phyloP scores from a whole-genome alignment of 2,113 vertebrate species.

The Ondatra zibethicus region DNA sequence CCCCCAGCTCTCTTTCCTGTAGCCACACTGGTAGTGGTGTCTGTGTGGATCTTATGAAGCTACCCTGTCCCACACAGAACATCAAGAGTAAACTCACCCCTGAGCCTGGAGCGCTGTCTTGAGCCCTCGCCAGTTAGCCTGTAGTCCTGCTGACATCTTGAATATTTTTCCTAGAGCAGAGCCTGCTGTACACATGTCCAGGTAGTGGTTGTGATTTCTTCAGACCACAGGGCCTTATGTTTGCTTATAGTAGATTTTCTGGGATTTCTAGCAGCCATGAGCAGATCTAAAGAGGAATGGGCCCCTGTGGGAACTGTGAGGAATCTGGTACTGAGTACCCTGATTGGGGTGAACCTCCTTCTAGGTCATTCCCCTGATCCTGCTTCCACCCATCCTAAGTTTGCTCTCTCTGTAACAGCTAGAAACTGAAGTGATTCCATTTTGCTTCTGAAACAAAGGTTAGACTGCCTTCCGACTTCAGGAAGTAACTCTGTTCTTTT shows the following conservation, averaged over 20 bases:
- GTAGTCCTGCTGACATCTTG: not conserved
- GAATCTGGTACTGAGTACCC: not conserved
- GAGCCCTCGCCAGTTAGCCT: not conserved
- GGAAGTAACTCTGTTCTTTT: not conserved
- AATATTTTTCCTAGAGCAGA: not conserved
- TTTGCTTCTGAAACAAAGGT: not conserved
- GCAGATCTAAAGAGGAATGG: not conserved
- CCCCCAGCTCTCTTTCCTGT: not conserved
- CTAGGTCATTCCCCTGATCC: not conserved
- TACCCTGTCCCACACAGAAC: not conserved
- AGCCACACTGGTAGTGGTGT: not conserved
- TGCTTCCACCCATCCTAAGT: not conserved
- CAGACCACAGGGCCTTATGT: not conserved
- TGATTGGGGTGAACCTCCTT: not conserved
- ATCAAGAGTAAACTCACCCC: not conserved
- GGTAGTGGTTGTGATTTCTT: not conserved
- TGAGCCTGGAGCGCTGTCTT: fast-evolving
- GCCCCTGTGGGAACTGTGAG: not conserved
- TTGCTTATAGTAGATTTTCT: not conserved
- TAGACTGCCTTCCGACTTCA: not conserved
- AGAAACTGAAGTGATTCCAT: not conserved
- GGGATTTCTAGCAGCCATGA: not conserved
- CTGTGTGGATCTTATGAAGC: not conserved
- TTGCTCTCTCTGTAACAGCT: not conserved
- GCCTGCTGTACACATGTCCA: not conserved